Evolutionary conservation across 2,888 invertebrate genomes (phyloP), one percentile per base, ranked within the genome.

Genomic region (Cantharis flavilabris): DNA sequence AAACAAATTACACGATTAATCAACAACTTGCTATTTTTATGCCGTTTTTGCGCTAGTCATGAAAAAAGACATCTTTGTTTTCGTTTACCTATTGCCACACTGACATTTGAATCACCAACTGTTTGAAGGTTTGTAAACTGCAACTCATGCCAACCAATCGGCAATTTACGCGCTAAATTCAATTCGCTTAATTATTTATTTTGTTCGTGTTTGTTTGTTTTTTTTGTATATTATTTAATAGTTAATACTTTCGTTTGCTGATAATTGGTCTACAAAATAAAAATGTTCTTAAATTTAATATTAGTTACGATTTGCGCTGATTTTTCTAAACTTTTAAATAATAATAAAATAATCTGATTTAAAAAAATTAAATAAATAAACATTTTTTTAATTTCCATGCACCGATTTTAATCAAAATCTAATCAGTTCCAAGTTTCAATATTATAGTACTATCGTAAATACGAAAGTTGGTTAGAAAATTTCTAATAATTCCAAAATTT

Each of bases 41-140:
- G 84, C 74, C 75, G 78, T 81, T 83, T 84, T 85, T 85, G 79
- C 81, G 82, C 84, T 82, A 84, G 84, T 84, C 86, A 85, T 84
- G 84, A 84, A 73, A 77, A 67, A 67, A 81, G 81, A 82, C 84
- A 83, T 84, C 82, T 82, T 84, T 83, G 82, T 83, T 84, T 84
- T 81, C 74, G 81, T 80, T 67, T 67, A n/a, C 81, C 80, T 77
- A 81, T 80, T 81, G 81, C 82, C 82, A 81, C 80, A 80, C 80
- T 82, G 83, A 81, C 82, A 84, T 75, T 82, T 82, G 28, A 77
- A 76, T 73, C 74, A 80, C 85, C 84, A 85, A 85, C 84, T 76
- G 76, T 70, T 63, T 64, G 14, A 62, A 72, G 76, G 67, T 70
- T 79, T 75, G 70, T 67, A 72, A 83, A 82, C 70, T 83, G 84